These are phyloP conservation scores for Hassar affinis DNA, from an alignment of 2,113 vertebrate genomes.

Conservation along the genomic window DNA sequence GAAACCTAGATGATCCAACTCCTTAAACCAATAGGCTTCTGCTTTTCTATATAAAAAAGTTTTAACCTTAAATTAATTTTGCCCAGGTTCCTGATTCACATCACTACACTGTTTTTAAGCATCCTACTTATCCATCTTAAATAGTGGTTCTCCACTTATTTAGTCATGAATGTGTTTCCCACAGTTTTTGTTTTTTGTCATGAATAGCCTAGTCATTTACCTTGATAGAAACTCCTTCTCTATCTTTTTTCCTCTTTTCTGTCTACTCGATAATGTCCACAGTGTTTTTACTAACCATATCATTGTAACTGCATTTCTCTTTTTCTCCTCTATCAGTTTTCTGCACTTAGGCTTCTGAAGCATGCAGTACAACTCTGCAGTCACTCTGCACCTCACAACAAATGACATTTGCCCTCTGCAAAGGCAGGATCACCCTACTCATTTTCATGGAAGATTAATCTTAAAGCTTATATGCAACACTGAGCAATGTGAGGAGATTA, in stretches of 20 bases:
- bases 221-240: neutral
- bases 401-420: conserved; percentile 36
- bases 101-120: neutral
- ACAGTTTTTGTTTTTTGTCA: neutral
- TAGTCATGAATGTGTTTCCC: neutral
- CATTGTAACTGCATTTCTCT: neutral
- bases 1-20: neutral
- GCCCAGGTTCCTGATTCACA: neutral
- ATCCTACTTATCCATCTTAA: neutral
- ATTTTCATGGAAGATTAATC: conserved; percentile 49
- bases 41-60: neutral
- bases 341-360: conserved; percentile 10
- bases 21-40: neutral
- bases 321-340: neutral
- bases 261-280: neutral
- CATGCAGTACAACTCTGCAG: neutral
- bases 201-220: neutral
- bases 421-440: conserved; percentile 39
- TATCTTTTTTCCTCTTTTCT: neutral
- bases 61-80: neutral
- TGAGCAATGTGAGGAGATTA: conserved; percentile 40
- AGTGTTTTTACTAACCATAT: neutral
- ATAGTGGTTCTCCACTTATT: neutral
- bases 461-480: conserved; percentile 39
- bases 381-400: conserved; percentile 22